Evolutionary conservation across 2,888 invertebrate species (phyloP).

Genomic region (Notodromas monacha): DNA sequence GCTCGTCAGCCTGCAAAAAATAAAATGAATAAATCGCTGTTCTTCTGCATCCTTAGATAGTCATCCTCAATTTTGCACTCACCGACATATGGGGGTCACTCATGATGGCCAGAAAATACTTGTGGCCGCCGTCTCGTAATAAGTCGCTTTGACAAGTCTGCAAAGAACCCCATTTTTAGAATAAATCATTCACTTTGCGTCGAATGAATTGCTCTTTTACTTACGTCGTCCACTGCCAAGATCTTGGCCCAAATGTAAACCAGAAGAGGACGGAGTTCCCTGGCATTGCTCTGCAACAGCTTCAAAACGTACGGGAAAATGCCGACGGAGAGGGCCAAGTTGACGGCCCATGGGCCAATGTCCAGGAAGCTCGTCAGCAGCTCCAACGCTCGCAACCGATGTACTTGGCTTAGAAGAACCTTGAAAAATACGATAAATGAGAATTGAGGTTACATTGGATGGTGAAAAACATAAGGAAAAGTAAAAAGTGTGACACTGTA

Average conservation of each 20-base stretch:
- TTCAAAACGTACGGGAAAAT: constrained; percentile 96
- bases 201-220: no score
- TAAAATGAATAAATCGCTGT: no score
- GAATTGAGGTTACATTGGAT: no score
- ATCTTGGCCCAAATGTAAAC: constrained; percentile 99
- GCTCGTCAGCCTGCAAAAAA: constrained; percentile 26
- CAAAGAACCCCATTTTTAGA: constrained; percentile 12
- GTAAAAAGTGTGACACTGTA: no score
- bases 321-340: constrained; percentile 74
- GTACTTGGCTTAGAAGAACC: constrained; percentile 33
- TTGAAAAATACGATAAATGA: constrained; percentile 11
- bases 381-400: constrained; percentile 73
- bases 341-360: constrained; percentile 80
- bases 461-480: constrained; percentile 5
- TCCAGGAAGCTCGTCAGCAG: constrained; percentile 69
- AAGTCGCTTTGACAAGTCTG: constrained; percentile 78
- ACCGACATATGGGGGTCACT: constrained; percentile 53
- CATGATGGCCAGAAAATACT: constrained; percentile 68
- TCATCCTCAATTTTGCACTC: no score
- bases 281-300: constrained; percentile 68
- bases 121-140: constrained; percentile 68
- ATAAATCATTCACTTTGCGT: constrained; percentile 1
- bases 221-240: constrained; percentile 67
- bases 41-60: no score
- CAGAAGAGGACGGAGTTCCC: constrained; percentile 59